A percentile compares a stretch with the other conserved stretches of the same genome.
Evolutionary conservation across 2,888 invertebrate genomes (phyloP).

Genomic region (Cheilosia impressa): DNA sequence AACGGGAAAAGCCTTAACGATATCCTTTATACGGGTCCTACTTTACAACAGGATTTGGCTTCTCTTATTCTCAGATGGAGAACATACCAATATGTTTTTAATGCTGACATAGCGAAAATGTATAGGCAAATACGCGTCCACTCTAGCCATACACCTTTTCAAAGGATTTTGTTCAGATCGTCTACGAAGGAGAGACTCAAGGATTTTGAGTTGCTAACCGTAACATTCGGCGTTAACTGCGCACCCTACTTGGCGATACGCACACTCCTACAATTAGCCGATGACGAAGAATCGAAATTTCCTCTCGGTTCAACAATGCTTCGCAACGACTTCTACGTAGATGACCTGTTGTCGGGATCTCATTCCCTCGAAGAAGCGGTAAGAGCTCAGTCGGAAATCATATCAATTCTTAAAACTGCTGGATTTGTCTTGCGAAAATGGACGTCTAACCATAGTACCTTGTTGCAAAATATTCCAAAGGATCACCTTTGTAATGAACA

Average conservation of each 20-base stretch:
- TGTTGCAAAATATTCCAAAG: neutral
- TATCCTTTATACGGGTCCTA: conserved; percentile 37
- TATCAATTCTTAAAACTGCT: conserved; percentile 10
- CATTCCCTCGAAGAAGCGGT: conserved; percentile 23
- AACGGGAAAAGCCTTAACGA: conserved; percentile 63
- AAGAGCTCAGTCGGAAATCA: conserved; percentile 29
- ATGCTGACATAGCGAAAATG: conserved; percentile 76
- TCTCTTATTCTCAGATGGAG: conserved; percentile 42
- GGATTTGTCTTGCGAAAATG: conserved; percentile 44
- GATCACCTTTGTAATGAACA: conserved; percentile 22
- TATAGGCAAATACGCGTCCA: conserved; percentile 73
- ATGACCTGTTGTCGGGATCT: conserved; percentile 57
- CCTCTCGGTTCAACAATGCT: conserved; percentile 33
- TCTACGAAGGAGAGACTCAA: conserved; percentile 10
- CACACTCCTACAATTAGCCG: conserved; percentile 41
- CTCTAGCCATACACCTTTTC: conserved; percentile 60
- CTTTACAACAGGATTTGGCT: conserved; percentile 71
- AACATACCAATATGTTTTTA: conserved; percentile 54
- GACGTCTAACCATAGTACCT: conserved; percentile 3
- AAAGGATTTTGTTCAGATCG: conserved; percentile 69
- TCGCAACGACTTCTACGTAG: conserved; percentile 46
- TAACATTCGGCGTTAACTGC: conserved; percentile 47
- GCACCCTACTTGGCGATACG: conserved; percentile 58
- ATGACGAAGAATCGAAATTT: conserved; percentile 18
- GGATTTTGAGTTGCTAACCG: conserved; percentile 44